Conservation (phyloP, 35 echinoderm and acorn worm species). For the Lytechinus pictus region DNA sequence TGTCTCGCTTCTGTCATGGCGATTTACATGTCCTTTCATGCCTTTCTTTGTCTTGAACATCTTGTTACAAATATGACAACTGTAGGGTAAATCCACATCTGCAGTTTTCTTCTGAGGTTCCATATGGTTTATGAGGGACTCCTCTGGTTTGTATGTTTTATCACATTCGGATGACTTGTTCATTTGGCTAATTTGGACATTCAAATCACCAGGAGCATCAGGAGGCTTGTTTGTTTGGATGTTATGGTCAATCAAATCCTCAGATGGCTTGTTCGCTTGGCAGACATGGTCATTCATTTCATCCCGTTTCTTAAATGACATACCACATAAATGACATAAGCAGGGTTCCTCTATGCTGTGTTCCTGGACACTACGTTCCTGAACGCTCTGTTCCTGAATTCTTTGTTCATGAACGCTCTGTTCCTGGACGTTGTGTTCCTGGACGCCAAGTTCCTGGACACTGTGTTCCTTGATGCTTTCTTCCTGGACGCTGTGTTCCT, state of each 20-base stretch:
- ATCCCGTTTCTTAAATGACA: constrained; percentile 73
- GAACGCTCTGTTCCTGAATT: no score
- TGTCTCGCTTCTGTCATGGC: constrained; percentile 67
- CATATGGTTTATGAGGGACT: constrained; percentile 72
- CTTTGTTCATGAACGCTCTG: no score
- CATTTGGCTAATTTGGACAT: constrained; percentile 59
- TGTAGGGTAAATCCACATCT: constrained; percentile 71
- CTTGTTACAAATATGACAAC: constrained; percentile 73
- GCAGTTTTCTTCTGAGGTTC: constrained; percentile 79
- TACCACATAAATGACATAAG: constrained; percentile 84
- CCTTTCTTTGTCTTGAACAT: constrained; percentile 75
- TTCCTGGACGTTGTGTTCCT: no score
- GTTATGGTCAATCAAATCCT: constrained; percentile 62
- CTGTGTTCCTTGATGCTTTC: no score
- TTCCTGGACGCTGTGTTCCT: no score
- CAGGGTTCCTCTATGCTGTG: constrained; percentile 51
- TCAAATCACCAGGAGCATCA: constrained; percentile 59
- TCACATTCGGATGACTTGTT: constrained; percentile 67
- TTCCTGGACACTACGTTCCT: no score
- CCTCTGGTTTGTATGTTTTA: constrained; percentile 69
- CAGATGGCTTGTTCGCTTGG: constrained; percentile 58
- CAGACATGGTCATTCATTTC: constrained; percentile 66
- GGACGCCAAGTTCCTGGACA: no score
- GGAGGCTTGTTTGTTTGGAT: constrained; percentile 54
- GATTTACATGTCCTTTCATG: constrained; percentile 63